phyloP scores from a whole-genome alignment of 1,140 invertebrate species.

The Spodoptera frugiperda region DNA sequence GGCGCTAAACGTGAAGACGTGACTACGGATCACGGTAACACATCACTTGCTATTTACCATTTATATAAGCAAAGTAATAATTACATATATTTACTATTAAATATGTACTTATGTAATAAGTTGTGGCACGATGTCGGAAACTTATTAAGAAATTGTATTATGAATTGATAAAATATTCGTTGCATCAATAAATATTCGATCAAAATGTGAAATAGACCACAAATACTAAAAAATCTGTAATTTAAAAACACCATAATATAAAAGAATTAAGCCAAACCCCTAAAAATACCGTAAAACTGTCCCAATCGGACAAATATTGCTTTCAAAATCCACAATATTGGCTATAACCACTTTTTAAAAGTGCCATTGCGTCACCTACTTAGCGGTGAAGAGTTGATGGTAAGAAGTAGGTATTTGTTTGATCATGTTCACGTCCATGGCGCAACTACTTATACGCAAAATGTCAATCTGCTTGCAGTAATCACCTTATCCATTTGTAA shows the following conservation, averaged over 20 bases:
- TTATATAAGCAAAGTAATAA: conserved; percentile 35
- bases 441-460: background rate
- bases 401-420: background rate
- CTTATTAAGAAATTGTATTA: conserved; percentile 20
- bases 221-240: too few species aligned
- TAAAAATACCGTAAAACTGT: too few species aligned
- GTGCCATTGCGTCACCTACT: conserved; percentile 3
- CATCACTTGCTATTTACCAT: conserved; percentile 14
- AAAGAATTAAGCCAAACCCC: too few species aligned
- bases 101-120: conserved; percentile 32
- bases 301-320: too few species aligned
- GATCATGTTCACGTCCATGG: background rate
- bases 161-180: conserved; percentile 10
- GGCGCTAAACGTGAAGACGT: conserved; percentile 29
- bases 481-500: conserved; percentile 7
- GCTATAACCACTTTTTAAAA: background rate
- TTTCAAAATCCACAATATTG: background rate
- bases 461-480: conserved; percentile 2
- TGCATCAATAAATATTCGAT: background rate
- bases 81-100: conserved; percentile 24
- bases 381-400: background rate
- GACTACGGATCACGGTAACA: conserved; percentile 47
- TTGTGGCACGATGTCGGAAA: conserved; percentile 8
- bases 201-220: background rate
- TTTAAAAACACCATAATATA: too few species aligned